Evolutionary conservation across 2,888 invertebrate genomes (phyloP).

Genomic region (Octonoba sinensis): DNA sequence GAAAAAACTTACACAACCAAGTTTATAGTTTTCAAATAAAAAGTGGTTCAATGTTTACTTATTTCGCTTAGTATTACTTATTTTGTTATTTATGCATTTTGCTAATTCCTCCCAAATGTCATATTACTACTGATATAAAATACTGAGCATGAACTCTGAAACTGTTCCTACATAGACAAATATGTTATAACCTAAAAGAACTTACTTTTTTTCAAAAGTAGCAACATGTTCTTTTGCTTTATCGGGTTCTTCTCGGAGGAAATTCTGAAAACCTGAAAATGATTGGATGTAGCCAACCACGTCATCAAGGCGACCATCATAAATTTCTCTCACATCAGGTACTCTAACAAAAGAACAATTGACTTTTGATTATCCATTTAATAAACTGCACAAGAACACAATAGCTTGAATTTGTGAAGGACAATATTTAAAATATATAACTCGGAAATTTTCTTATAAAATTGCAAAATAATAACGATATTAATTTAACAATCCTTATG

Average conservation of each 20-base stretch:
- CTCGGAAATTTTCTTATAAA: no score
- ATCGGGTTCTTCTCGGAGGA: constrained; percentile 68
- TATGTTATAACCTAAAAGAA: not conserved
- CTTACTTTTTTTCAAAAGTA: constrained; percentile 3
- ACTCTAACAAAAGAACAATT: not conserved
- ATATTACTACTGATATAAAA: not conserved
- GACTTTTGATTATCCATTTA: no score
- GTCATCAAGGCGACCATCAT: not conserved
- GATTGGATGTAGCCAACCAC: constrained; percentile 69
- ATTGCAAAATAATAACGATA: not conserved
- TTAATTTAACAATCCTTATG: no score
- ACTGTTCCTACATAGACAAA: not conserved
- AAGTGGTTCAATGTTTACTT: no score
- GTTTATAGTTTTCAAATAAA: no score
- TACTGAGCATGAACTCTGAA: not conserved
- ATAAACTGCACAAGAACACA: no score
- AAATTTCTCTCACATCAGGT: not conserved
- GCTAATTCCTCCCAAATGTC: not conserved
- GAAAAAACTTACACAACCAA: no score
- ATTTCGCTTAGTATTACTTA: no score
- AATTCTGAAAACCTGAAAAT: constrained; percentile 70
- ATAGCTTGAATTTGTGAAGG: no score
- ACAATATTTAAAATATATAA: no score
- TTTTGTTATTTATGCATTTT: not conserved
- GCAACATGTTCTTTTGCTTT: constrained; percentile 36